Evolutionary conservation across 2,888 invertebrate genomes (phyloP).

Genomic region (Norana najaformis): DNA sequence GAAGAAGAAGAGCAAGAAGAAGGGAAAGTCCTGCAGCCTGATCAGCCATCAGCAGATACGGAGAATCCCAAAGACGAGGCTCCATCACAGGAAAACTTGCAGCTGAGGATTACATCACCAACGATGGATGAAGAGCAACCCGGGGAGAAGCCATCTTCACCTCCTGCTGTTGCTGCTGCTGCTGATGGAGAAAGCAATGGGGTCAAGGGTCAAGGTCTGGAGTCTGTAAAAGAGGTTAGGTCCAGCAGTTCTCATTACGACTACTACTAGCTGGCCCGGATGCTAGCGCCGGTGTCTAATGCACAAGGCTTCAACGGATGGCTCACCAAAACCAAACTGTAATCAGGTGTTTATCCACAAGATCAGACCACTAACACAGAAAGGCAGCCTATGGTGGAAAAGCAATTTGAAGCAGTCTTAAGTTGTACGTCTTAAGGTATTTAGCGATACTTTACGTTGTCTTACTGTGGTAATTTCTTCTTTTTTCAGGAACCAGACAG

Average conservation of each 20-base stretch:
- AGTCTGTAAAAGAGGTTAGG: background rate
- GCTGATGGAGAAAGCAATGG: background rate
- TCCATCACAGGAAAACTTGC: background rate
- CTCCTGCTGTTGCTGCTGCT: background rate
- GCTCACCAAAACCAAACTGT: no score
- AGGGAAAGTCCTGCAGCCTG: background rate
- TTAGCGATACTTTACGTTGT: no score
- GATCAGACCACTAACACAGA: no score
- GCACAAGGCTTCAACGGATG: no score
- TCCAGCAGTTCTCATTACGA: background rate
- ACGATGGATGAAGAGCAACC: background rate
- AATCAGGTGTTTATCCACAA: no score
- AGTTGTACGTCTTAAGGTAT: no score
- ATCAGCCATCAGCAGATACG: background rate
- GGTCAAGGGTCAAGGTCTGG: background rate
- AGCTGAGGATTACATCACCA: background rate
- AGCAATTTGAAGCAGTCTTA: no score
- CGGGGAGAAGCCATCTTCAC: background rate
- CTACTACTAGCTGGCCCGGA: no score
- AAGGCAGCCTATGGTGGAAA: no score
- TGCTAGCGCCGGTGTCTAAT: no score
- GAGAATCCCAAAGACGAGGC: background rate
- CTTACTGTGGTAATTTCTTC: background rate
- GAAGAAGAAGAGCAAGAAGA: background rate
- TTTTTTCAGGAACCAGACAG: background rate